Evolutionary conservation across 1,140 invertebrate genomes (phyloP).

Genomic region (Bicyclus anynana): DNA sequence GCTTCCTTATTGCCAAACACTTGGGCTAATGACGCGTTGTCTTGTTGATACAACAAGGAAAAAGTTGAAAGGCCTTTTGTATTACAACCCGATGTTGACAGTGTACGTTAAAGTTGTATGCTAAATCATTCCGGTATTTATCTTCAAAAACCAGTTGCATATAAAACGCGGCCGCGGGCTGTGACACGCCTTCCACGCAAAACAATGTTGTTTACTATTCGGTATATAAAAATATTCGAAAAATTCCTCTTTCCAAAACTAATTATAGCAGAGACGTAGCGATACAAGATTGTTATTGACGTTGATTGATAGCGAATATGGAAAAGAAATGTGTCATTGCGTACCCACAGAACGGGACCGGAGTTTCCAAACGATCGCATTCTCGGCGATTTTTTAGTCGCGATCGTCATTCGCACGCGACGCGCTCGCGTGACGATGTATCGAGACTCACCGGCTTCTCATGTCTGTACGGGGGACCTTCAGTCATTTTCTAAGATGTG

Average conservation of each 20-base stretch:
- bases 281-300: background rate
- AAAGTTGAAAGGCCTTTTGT: background rate
- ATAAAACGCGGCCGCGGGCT: conserved; percentile 18
- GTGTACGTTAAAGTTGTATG: background rate
- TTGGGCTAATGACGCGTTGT: no score
- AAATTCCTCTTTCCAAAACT: background rate
- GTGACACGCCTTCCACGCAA: conserved; percentile 3
- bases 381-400: conserved; percentile 20
- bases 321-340: conserved; percentile 21
- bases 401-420: conserved; percentile 19
- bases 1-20: no score
- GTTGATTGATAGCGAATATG: conserved; percentile 13
- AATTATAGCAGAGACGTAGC: conserved; percentile 3
- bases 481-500: conserved; percentile 75
- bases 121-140: conserved; percentile 1
- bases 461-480: conserved; percentile 57
- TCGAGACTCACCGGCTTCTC: conserved; percentile 65
- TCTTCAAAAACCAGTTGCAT: conserved; percentile 32
- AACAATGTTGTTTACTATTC: background rate
- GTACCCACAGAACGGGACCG: conserved; percentile 3
- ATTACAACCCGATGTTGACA: background rate
- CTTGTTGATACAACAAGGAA: background rate
- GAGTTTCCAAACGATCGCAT: conserved; percentile 23
- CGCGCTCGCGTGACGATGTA: conserved; percentile 21
- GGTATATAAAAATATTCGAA: background rate